phyloP scores from a whole-genome alignment of 2,888 invertebrate species.

The Monochamus alternatus region DNA sequence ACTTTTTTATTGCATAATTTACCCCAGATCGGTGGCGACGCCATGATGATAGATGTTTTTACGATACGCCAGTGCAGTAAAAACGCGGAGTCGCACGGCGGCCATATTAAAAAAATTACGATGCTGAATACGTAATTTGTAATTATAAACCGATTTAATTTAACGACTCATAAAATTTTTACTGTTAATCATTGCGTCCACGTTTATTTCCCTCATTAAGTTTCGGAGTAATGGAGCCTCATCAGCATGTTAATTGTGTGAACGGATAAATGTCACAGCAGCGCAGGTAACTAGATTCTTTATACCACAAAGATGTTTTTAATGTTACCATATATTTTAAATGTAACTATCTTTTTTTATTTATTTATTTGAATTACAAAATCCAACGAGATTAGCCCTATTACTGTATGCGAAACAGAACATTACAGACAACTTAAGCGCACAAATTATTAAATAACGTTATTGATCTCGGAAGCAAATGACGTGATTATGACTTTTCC shows the following conservation, averaged over 20 bases:
- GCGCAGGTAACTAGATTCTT: too few species aligned
- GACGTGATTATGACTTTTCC: too few species aligned
- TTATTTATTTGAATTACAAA: too few species aligned
- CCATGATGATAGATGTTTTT: slow-evolving; percentile 9
- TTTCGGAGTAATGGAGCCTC: background rate
- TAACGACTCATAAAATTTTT: background rate
- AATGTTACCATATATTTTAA: too few species aligned
- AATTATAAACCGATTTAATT: background rate
- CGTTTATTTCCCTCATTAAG: background rate
- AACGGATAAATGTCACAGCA: too few species aligned
- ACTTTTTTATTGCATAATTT: slow-evolving; percentile 36
- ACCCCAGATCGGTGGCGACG: slow-evolving; percentile 19
- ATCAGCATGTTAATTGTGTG: background rate
- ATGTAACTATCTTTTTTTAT: too few species aligned
- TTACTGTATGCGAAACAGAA: too few species aligned
- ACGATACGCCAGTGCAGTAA: background rate
- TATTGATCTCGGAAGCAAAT: too few species aligned
- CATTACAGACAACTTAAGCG: too few species aligned
- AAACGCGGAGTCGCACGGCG: background rate
- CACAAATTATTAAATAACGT: too few species aligned
- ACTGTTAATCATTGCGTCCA: background rate
- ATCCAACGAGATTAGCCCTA: too few species aligned
- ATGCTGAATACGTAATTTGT: background rate
- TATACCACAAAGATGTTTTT: too few species aligned
- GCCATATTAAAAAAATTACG: background rate